phyloP scores from a whole-genome alignment of 2,113 vertebrate species.

The Phylloscopus trochiloides region DNA sequence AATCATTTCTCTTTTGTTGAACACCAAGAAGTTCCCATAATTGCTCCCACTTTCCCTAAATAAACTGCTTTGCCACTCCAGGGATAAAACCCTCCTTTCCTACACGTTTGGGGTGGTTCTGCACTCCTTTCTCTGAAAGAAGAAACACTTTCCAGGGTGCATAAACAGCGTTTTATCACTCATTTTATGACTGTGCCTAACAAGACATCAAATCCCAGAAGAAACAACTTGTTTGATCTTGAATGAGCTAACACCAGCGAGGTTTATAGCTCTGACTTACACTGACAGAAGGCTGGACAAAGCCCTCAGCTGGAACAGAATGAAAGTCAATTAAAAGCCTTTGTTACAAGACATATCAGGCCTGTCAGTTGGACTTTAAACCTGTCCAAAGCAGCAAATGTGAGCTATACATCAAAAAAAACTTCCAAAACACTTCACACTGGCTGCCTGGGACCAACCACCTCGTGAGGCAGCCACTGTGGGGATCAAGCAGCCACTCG shows the following conservation, averaged over 20 bases:
- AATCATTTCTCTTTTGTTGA: neutral
- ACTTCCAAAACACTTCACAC: neutral
- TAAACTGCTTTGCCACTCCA: neutral
- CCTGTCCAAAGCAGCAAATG: neutral
- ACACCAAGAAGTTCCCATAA: neutral
- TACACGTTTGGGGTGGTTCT: neutral
- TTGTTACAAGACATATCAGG: neutral
- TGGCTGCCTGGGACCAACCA: neutral
- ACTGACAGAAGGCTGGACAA: constrained; percentile 36
- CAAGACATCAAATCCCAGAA: constrained; percentile 28
- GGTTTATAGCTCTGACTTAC: constrained; percentile 18
- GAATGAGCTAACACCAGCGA: neutral
- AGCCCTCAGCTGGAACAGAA: neutral
- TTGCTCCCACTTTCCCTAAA: neutral
- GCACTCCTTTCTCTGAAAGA: neutral
- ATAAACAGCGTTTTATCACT: neutral
- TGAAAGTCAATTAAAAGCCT: constrained; percentile 43
- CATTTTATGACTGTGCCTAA: constrained; percentile 2
- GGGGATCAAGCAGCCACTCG: neutral
- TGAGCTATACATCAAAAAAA: neutral
- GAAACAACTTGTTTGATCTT: neutral
- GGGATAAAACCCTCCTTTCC: neutral
- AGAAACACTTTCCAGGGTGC: neutral
- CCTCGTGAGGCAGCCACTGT: neutral
- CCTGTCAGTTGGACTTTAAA: neutral